Evolutionary conservation across 2,797 vertebrate species (phyloP).

Genomic region (Catamblyrhynchus diadema): DNA sequence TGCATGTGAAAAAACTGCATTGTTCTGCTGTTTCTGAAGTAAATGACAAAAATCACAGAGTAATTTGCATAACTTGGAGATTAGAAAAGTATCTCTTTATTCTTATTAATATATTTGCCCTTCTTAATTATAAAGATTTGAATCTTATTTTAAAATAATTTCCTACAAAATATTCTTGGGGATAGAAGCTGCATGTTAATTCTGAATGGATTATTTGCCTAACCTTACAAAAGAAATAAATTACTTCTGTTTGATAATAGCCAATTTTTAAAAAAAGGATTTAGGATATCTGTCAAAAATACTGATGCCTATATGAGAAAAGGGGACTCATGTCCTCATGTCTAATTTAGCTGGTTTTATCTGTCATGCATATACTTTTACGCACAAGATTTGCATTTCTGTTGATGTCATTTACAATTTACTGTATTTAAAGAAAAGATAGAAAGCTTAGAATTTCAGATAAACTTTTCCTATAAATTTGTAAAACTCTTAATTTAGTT

Average conservation of each 20-base stretch:
- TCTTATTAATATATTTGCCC: constrained; percentile 79
- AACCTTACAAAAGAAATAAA: constrained; percentile 70
- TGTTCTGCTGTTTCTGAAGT: constrained; percentile 75
- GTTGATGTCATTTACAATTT: constrained; percentile 24
- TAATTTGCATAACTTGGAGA: constrained; percentile 79
- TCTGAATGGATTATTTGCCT: constrained; percentile 70
- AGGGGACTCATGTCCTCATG: background rate
- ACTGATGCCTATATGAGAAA: constrained; percentile 19
- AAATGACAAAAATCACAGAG: constrained; percentile 75
- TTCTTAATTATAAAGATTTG: constrained; percentile 84
- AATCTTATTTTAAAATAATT: constrained; percentile 78
- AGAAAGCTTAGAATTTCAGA: constrained; percentile 2
- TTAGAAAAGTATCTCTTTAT: constrained; percentile 80
- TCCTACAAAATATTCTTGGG: constrained; percentile 74
- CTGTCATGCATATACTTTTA: background rate
- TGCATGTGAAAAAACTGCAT: constrained; percentile 64
- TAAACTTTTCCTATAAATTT: background rate
- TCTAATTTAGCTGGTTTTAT: constrained; percentile 41
- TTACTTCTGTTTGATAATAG: constrained; percentile 70
- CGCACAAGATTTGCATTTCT: constrained; percentile 28
- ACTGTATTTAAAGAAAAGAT: background rate
- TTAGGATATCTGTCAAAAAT: constrained; percentile 55
- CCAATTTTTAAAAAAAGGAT: background rate
- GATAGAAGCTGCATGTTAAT: constrained; percentile 72
- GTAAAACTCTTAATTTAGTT: background rate